Percentiles rank a stretch among this genome's conserved stretches.
Evolutionary conservation across 2,113 vertebrate genomes (phyloP).

Genomic region (Cygnus buccinator): DNA sequence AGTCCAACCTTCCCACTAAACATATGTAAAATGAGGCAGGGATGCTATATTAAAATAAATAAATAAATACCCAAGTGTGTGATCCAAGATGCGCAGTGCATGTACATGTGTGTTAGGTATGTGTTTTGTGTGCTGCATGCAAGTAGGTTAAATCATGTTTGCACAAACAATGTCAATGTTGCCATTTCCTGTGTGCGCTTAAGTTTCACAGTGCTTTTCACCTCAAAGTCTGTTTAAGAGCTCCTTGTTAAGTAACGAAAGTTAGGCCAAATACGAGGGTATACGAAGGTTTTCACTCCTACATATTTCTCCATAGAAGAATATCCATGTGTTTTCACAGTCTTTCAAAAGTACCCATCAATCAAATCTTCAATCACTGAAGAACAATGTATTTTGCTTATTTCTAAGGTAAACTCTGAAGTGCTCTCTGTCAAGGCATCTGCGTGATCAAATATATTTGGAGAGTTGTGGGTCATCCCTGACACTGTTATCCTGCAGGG

Average conservation of each 20-base stretch:
- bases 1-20: background rate
- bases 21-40: background rate
- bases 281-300: background rate
- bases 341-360: background rate
- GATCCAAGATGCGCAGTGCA: background rate
- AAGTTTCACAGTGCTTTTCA: background rate
- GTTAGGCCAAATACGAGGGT: background rate
- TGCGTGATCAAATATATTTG: background rate
- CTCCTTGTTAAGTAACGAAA: background rate
- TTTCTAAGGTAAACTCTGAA: background rate
- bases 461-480: background rate
- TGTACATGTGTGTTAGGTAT: background rate
- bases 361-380: background rate
- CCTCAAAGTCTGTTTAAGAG: background rate
- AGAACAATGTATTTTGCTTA: background rate
- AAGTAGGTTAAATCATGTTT: background rate
- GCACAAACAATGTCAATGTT: background rate
- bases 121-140: background rate
- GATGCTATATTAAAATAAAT: background rate
- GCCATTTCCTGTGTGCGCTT: background rate
- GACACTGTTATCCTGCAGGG: background rate
- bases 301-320: background rate
- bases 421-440: background rate
- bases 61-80: accelerated
- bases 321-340: background rate